phyloP scores from a whole-genome alignment of 2,888 invertebrate genomes.

The Buathra laborator region DNA sequence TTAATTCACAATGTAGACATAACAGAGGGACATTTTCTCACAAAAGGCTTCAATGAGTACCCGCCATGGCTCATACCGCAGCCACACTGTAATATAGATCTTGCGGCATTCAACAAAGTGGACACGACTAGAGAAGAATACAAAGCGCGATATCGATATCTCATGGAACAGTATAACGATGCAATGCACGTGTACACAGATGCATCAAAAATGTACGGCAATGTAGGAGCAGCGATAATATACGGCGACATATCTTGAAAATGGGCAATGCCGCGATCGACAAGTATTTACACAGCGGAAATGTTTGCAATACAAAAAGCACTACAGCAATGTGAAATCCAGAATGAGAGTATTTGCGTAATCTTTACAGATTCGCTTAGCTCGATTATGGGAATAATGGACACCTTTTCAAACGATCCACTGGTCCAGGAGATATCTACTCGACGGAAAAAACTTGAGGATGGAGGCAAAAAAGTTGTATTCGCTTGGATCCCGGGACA shows the following conservation, averaged over 20 bases:
- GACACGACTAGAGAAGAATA: background rate
- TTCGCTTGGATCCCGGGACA: slow-evolving; percentile 3
- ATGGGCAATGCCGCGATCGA: background rate
- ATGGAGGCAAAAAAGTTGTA: background rate
- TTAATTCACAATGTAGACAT: background rate
- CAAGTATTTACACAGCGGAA: slow-evolving; percentile 5
- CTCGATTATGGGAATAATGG: background rate
- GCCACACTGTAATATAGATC: background rate
- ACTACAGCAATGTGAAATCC: background rate
- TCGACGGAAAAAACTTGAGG: background rate
- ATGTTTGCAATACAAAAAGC: background rate
- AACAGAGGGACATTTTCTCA: background rate
- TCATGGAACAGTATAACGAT: background rate
- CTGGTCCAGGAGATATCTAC: background rate
- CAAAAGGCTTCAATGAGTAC: background rate
- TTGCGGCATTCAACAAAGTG: background rate
- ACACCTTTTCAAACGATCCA: background rate
- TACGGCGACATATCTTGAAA: background rate
- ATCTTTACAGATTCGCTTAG: background rate
- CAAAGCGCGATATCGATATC: background rate
- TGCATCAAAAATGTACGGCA: background rate
- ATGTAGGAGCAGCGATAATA: slow-evolving; percentile 7
- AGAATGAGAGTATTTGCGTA: background rate
- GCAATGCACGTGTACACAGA: slow-evolving; percentile 8
- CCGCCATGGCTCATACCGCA: slow-evolving; percentile 5